A percentile compares a stretch with the other conserved stretches of the same genome.
These are phyloP conservation scores for Ceratothoa steindachneri DNA, from an alignment of 2,888 invertebrate species.

Conservation along the genomic window DNA sequence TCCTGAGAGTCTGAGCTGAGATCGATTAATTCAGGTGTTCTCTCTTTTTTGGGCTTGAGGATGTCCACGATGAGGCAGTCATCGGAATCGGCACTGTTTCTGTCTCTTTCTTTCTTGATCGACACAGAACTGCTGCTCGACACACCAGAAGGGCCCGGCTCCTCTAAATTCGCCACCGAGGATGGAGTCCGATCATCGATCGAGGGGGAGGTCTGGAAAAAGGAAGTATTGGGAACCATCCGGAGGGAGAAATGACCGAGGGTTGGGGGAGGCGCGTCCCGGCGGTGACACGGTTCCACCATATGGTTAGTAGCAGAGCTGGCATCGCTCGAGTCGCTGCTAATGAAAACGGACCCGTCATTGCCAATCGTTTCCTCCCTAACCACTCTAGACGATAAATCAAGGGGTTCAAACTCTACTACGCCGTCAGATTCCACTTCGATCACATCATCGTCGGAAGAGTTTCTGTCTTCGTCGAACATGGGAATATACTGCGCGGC, in stretches of 20 bases:
- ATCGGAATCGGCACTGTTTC: conserved; percentile 31
- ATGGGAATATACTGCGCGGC: conserved; percentile 17
- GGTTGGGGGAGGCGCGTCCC: background rate
- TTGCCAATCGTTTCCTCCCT: conserved; percentile 37
- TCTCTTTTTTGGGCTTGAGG: conserved; percentile 21
- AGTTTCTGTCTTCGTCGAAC: background rate
- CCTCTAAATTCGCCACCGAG: conserved; percentile 17
- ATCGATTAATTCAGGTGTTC: conserved; percentile 30
- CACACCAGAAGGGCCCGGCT: conserved; percentile 27
- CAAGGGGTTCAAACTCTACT: background rate
- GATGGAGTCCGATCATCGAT: conserved; percentile 7
- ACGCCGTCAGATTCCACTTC: conserved; percentile 1
- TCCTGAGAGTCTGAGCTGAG: conserved; percentile 25
- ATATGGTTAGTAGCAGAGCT: background rate
- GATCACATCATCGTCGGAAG: background rate
- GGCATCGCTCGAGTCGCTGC: conserved; percentile 18
- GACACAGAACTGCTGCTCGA: background rate
- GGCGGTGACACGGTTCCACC: background rate
- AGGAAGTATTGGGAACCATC: too few species aligned
- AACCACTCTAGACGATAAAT: conserved; percentile 17
- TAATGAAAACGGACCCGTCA: conserved; percentile 40
- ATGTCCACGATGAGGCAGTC: conserved; percentile 31
- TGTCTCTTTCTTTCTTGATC: background rate
- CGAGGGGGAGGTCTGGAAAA: conserved; percentile 15
- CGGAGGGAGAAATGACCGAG: conserved; percentile 5